These are phyloP conservation scores for Lampropteryx suffumata DNA, from an alignment of 2,888 invertebrate genomes.

Conservation along the genomic window DNA sequence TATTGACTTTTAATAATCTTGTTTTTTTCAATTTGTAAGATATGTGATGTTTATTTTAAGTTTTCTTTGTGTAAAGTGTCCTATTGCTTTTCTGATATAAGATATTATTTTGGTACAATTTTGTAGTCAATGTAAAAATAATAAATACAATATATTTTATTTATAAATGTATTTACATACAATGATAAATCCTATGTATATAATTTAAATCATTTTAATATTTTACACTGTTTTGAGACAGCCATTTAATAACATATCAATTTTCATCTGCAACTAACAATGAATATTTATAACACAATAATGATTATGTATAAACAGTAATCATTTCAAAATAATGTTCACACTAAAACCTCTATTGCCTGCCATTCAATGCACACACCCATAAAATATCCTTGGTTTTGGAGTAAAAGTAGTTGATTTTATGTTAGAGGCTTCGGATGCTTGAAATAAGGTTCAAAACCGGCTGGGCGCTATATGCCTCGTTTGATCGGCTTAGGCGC, in stretches of 20 bases:
- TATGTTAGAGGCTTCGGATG: background rate
- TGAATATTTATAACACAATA: too few relatives aligned
- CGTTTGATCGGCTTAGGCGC: constrained; percentile 94
- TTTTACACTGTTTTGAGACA: background rate
- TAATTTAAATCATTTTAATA: too few relatives aligned
- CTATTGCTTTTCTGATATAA: background rate
- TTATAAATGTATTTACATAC: too few relatives aligned
- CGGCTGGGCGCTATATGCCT: constrained; percentile 77
- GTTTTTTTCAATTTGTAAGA: background rate
- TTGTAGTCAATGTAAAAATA: background rate
- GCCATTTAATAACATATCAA: too few relatives aligned
- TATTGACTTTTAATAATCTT: background rate
- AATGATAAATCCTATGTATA: background rate
- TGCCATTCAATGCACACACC: too few relatives aligned
- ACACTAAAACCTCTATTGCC: too few relatives aligned
- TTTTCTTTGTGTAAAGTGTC: constrained; percentile 3
- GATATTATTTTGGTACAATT: constrained; percentile 1
- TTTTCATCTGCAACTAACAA: too few relatives aligned
- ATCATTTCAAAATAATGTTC: too few relatives aligned
- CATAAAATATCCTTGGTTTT: background rate
- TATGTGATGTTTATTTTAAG: constrained; percentile 21
- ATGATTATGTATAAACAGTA: too few relatives aligned
- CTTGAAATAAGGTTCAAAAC: constrained; percentile 10
- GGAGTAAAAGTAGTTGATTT: background rate
- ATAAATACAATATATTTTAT: too few relatives aligned